Conservation (phyloP, 1,140 invertebrate species). For the Stegodyphus dumicola region DNA sequence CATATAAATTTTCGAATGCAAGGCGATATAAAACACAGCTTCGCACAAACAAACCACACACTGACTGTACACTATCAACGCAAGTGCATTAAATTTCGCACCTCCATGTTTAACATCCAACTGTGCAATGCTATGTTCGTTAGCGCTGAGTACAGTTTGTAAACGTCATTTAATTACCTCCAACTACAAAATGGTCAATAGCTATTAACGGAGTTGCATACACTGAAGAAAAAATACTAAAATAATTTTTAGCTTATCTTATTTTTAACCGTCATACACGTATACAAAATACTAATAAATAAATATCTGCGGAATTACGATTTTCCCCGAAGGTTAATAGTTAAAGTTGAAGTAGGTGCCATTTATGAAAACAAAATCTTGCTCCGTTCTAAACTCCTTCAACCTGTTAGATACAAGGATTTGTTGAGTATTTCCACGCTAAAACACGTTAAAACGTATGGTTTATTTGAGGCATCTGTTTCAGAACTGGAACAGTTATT, state of each 20-base stretch:
- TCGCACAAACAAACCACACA: neutral
- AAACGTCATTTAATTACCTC: conserved; percentile 7
- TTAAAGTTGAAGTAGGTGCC: neutral
- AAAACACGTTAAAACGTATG: no score
- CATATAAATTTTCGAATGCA: neutral
- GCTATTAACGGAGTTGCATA: no score
- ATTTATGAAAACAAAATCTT: neutral
- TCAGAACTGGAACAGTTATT: no score
- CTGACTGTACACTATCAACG: neutral
- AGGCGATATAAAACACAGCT: neutral
- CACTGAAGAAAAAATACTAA: no score
- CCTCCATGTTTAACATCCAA: conserved; percentile 22
- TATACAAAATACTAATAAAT: neutral
- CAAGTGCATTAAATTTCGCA: neutral
- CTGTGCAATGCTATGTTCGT: conserved; percentile 10
- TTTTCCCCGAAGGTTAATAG: conserved; percentile 1
- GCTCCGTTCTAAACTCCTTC: no score
- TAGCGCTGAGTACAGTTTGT: neutral
- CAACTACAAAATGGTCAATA: no score
- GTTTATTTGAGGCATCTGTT: no score
- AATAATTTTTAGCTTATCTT: no score
- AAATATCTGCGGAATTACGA: neutral
- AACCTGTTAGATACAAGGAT: no score
- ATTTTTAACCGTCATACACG: no score
- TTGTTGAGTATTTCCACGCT: no score